Base-by-base conservation (phyloP, 2,113 vertebrate species). In the Bucco capensis region DNA sequence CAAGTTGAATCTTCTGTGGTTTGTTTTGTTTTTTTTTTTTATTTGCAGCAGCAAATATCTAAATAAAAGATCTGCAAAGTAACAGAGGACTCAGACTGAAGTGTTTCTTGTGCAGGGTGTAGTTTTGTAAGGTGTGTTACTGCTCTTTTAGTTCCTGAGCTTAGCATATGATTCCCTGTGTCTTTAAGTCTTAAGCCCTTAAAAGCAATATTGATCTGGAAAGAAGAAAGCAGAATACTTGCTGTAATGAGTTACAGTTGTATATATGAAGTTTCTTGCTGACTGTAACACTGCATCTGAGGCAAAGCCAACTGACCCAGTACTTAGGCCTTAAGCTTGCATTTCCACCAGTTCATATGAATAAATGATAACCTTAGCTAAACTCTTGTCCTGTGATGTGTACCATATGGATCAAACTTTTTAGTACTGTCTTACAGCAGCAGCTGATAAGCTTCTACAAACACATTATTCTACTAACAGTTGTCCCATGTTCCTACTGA, bases 21-120 rank as follows among this genome's bases (percentile, higher is more conserved):
- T 70, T 82, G 77, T 89, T 90, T 91, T 86, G 89, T 93, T 93
- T 89, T 69, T 69, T 70, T 82, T 81, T 89, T 90, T 91, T 86
- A 90, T 93, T 93, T 89, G 92, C 92, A 93, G 62, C 84, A 65
- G 74, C 44, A 71, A 83, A 46, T 58, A 75, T 46, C 47, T 77
- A 76, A 97, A 96, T 96, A 96, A 96, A 97, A 96, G 95, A 94
- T 89, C 84, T 95, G 94, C 84, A 77, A 94, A 93, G 95, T 95
- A 71, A 82, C 62, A 69, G 74, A 75, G 87, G 38, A 1, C 0
- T 35, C 56, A 28, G 65, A 75, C 67, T 92, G 51, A 12, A 40
- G 53, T 31, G 8, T 62, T 91, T 72, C 61, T 49, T 86, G 64
- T 12, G 18, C 10, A 35, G 6, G 10, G 5, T 42, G 3, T 44